Evolutionary conservation across 2,888 invertebrate genomes (phyloP), one percentile per base, ranked within the genome.

Genomic region (Gastrophysa polygoni): DNA sequence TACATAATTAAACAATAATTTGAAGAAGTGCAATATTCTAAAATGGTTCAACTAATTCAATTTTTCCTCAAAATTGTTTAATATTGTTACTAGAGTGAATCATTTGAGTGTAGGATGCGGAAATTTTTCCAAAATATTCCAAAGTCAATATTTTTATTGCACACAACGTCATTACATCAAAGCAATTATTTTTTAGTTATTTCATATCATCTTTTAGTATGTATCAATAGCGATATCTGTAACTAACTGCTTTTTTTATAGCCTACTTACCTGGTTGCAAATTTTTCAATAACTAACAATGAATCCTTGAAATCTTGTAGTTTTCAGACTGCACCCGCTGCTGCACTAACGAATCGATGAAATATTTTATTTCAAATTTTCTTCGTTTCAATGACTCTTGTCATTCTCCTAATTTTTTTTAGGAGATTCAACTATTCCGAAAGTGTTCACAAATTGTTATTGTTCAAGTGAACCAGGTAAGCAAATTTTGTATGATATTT

Each of bases 401-500:
- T 38, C n/a, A 10, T 38, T 38, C 14, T 11, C 38, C 38, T 6
- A 4, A 17, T 61, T 65, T 67, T 65, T 68, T 66, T 62, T 68
- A 68, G 68, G 68, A 66, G 55, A 52, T 61, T 54, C 63, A 57
- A 58, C 58, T 29, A 54, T 64, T 34, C 57, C 61, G 55, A 65
- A 67, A 63, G 51, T 50, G 48, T 52, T 68, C 56, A 61, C 54
- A 60, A 56, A 67, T 29, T 68, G 63, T 67, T 50, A 46, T 51
- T 62, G 66, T 60, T n/a, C 29, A 46, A 57, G 61, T 61, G 48
- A 54, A 54, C 54, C 63, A 68, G 68, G 68, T 68, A 67, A 68
- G 68, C 61, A 54, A 43, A 29, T 57, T 18, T n/a, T n/a, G n/a
- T n/a, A n/a, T n/a, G n/a, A n/a, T n/a, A n/a, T n/a, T n/a, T 32